A percentile compares a stretch with the other conserved stretches of the same genome.
phyloP scores from a whole-genome alignment of 2,888 invertebrate species.

The Apodemia mormo region DNA sequence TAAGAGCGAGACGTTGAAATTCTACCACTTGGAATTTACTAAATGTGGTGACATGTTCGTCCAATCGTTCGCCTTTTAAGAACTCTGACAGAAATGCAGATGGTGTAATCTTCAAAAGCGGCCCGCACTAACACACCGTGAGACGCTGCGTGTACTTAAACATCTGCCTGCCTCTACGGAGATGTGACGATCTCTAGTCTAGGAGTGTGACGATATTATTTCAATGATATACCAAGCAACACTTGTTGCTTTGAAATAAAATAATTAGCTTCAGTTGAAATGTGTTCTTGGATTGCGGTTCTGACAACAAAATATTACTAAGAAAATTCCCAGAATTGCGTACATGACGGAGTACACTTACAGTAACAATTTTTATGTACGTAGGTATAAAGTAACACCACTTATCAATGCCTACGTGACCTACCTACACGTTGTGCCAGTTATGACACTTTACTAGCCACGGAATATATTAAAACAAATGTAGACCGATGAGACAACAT shows the following conservation, averaged over 20 bases:
- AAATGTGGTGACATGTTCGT: no score
- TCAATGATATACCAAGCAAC: background rate
- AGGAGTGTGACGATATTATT: background rate
- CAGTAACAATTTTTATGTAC: slow-evolving; percentile 5
- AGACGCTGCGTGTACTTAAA: no score
- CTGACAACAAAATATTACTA: background rate
- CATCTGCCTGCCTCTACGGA: no score
- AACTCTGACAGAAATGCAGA: no score
- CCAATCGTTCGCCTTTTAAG: no score
- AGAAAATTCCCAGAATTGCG: background rate
- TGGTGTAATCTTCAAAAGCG: no score
- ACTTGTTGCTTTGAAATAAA: background rate
- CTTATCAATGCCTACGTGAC: slow-evolving; percentile 64
- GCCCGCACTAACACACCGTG: no score
- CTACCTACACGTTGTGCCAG: slow-evolving; percentile 64
- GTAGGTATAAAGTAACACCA: slow-evolving; percentile 31
- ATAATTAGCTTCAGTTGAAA: background rate
- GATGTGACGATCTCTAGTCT: no score
- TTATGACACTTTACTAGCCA: slow-evolving; percentile 26
- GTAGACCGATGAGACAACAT: slow-evolving; percentile 37
- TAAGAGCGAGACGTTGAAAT: no score
- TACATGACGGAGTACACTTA: background rate
- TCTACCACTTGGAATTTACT: no score
- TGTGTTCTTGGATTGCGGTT: background rate
- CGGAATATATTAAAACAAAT: slow-evolving; percentile 37